Conservation (phyloP, 2,797 vertebrate species). For the Aeoliscus strigatus region DNA sequence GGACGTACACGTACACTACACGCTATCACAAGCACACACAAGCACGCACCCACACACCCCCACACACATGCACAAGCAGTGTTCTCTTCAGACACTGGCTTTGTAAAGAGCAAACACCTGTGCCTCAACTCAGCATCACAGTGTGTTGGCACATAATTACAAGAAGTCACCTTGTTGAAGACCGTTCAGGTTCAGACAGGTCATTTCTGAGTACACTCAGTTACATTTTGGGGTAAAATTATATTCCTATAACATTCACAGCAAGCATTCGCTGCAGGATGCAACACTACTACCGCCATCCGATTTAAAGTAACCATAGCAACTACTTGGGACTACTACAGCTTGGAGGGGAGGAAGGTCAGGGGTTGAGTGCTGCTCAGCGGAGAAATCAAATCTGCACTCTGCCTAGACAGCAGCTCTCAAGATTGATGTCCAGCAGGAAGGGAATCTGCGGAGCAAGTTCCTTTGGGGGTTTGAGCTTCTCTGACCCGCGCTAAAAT, state of each 20-base stretch:
- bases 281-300: constrained; percentile 28
- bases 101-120: too few species aligned
- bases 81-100: too few species aligned
- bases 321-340: constrained; percentile 55
- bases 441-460: constrained; percentile 35
- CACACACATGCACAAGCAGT: too few species aligned
- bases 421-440: constrained; percentile 66
- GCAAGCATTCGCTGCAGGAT: constrained; percentile 37
- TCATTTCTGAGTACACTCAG: constrained; percentile 52
- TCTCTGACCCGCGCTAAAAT: constrained; percentile 52
- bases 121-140: not conserved
- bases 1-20: constrained; percentile 33
- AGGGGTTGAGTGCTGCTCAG: constrained; percentile 68
- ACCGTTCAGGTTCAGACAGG: constrained; percentile 53
- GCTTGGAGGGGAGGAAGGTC: constrained; percentile 61
- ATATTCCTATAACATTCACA: constrained; percentile 44
- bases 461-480: constrained; percentile 20
- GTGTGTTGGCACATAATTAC: too few species aligned
- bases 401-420: constrained; percentile 63
- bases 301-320: constrained; percentile 67
- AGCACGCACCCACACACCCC: too few species aligned
- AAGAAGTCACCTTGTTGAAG: constrained; percentile 60
- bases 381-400: constrained; percentile 68
- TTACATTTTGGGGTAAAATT: constrained; percentile 32
- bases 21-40: too few species aligned